Evolutionary conservation across 1,140 invertebrate species (phyloP).

Genomic region (Heliothis subflexa): DNA sequence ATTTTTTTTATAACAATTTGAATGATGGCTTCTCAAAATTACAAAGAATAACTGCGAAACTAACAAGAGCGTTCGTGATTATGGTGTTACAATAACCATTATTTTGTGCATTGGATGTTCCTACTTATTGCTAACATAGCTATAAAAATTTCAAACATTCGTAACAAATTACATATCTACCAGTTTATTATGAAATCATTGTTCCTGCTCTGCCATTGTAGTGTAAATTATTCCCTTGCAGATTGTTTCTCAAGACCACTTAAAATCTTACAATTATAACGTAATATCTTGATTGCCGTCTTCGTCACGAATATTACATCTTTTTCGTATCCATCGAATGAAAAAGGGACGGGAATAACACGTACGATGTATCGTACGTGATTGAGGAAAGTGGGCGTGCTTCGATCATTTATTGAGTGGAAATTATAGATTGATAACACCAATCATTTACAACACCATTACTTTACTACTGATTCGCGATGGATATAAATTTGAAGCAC

Average conservation of each 20-base stretch:
- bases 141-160: not conserved
- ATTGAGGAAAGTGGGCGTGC: conserved; percentile 63
- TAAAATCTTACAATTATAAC: conserved; percentile 54
- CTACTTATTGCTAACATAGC: not conserved
- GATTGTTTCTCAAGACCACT: conserved; percentile 52
- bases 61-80: too few species aligned
- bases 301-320: conserved; percentile 19
- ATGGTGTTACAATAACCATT: not conserved
- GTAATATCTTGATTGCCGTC: conserved; percentile 47
- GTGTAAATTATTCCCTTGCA: conserved; percentile 32
- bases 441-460: conserved; percentile 63
- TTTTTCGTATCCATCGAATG: conserved; percentile 2
- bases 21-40: too few species aligned
- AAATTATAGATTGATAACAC: conserved; percentile 70
- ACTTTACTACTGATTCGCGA: conserved; percentile 57
- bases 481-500: conserved; percentile 58
- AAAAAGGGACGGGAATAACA: conserved; percentile 29
- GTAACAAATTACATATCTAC: not conserved
- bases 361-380: conserved; percentile 37
- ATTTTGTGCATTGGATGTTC: not conserved
- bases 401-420: conserved; percentile 61
- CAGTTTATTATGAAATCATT: conserved; percentile 2
- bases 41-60: too few species aligned
- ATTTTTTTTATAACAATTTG: too few species aligned
- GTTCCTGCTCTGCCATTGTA: not conserved